phyloP scores from a whole-genome alignment of 2,797 vertebrate species.

The Hozukius guyotensis region DNA sequence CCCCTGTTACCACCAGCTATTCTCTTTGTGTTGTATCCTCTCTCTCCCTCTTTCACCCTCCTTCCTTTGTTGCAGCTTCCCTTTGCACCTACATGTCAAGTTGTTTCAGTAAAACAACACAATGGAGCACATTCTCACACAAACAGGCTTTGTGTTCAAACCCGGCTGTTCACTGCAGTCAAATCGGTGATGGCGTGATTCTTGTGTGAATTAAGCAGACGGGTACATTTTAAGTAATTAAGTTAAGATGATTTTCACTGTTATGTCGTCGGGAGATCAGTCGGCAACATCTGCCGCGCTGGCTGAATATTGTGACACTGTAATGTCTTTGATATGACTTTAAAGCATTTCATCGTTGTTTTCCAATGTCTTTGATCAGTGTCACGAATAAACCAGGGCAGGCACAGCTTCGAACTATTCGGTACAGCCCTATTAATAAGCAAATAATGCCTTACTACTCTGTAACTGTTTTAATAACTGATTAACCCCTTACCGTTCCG shows the following conservation, averaged over 20 bases:
- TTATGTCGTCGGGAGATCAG: neutral
- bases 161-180: neutral
- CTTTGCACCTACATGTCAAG: slow-evolving; percentile 55
- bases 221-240: neutral
- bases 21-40: slow-evolving; percentile 41
- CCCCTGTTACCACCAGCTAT: slow-evolving; percentile 26
- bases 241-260: neutral
- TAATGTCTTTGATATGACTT: slow-evolving; percentile 1
- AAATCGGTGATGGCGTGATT: neutral
- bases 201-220: neutral
- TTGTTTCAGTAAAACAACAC: slow-evolving; percentile 44
- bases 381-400: neutral
- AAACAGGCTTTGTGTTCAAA: slow-evolving; percentile 21
- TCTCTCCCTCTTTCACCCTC: slow-evolving; percentile 30
- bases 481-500: neutral
- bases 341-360: neutral
- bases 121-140: slow-evolving; percentile 31
- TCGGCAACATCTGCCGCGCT: neutral
- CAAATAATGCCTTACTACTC: neutral
- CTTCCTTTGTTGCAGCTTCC: slow-evolving; percentile 56
- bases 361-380: slow-evolving; percentile 5
- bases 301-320: neutral
- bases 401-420: neutral
- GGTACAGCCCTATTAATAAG: too few relatives aligned
- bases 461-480: neutral